A percentile compares a stretch with the other conserved stretches of the same genome.
These are phyloP conservation scores for Halcyon leucocephala DNA, from an alignment of 2,797 vertebrate genomes.

Conservation along the genomic window DNA sequence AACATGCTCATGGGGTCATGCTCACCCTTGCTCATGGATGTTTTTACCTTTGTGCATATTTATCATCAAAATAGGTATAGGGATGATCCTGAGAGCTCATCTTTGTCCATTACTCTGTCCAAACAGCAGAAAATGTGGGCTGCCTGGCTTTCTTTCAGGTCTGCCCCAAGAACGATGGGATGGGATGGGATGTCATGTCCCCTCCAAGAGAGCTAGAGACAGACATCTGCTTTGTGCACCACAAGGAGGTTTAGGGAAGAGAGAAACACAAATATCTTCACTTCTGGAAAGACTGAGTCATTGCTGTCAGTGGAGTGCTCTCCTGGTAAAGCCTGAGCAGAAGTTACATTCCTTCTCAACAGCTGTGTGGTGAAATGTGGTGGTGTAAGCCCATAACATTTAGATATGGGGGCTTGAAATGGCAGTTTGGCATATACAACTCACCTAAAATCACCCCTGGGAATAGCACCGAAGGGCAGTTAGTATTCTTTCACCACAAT, in stretches of 20 bases:
- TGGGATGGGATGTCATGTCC: no score
- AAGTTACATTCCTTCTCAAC: background rate
- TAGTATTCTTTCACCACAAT: background rate
- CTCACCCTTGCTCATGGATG: background rate
- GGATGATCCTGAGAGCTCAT: background rate
- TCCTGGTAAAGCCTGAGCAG: background rate
- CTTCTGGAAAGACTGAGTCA: background rate
- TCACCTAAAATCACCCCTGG: background rate
- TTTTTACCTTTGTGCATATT: background rate
- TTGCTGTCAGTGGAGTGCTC: background rate
- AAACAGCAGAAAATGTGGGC: background rate
- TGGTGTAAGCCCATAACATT: background rate
- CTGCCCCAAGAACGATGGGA: background rate
- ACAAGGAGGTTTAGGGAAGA: background rate
- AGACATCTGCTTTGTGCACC: background rate
- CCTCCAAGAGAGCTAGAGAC: background rate
- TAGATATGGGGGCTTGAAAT: background rate
- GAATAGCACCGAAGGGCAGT: background rate
- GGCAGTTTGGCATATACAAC: background rate
- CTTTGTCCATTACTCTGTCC: background rate
- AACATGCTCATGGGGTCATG: accelerated
- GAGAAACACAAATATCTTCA: background rate
- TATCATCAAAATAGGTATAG: background rate
- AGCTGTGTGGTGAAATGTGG: background rate
- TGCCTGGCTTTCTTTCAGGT: background rate